Percentiles rank a stretch among this genome's conserved stretches.
These are phyloP conservation scores for Mya arenaria DNA, from an alignment of 1,140 invertebrate species.

Conservation along the genomic window DNA sequence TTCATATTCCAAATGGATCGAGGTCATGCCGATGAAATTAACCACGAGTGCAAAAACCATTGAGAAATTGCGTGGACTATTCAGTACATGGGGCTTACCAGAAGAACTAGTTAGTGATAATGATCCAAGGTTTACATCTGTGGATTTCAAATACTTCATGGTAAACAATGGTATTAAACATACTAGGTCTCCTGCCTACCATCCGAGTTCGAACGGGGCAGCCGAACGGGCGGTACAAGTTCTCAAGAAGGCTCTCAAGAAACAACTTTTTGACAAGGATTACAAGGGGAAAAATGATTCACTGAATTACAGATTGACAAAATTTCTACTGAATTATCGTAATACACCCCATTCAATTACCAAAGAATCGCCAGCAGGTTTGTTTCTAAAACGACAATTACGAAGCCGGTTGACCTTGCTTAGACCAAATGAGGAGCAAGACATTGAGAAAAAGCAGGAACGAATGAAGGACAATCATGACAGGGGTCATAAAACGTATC, in stretches of 20 bases:
- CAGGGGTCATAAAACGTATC: not conserved
- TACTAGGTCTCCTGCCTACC: conserved; percentile 30
- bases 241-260: not conserved
- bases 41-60: conserved; percentile 48
- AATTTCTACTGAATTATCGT: conserved; percentile 55
- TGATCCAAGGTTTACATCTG: conserved; percentile 72
- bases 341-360: conserved; percentile 51
- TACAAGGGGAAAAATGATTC: not conserved
- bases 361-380: conserved; percentile 37
- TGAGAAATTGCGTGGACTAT: conserved; percentile 14
- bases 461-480: not conserved
- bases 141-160: conserved; percentile 71
- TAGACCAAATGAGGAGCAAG: not conserved
- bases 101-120: conserved; percentile 75
- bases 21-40: conserved; percentile 77
- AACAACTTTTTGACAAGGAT: conserved; percentile 44
- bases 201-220: conserved; percentile 56
- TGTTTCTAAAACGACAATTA: conserved; percentile 10
- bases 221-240: conserved; percentile 55
- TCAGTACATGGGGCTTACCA: conserved; percentile 56
- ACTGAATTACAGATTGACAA: not conserved
- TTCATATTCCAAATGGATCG: conserved; percentile 81
- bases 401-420: not conserved
- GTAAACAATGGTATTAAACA: conserved; percentile 70
- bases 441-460: not conserved